phyloP scores from a whole-genome alignment of 2,797 vertebrate genomes.

The Poecilia velifera region DNA sequence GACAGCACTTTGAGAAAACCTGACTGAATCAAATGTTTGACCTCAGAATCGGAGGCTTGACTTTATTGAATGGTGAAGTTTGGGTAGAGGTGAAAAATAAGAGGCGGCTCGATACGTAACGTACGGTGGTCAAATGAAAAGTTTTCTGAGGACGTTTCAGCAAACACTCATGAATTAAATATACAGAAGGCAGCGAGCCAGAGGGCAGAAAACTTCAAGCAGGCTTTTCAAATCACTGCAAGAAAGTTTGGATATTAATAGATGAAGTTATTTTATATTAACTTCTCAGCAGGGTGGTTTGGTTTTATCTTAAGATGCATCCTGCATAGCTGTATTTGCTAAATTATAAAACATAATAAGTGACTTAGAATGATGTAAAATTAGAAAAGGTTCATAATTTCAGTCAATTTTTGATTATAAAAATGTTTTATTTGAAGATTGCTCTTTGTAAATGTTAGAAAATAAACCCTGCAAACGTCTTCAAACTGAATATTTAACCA shows the following conservation, averaged over 20 bases:
- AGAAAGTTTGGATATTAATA: not conserved
- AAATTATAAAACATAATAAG: not conserved
- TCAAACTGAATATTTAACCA: not conserved
- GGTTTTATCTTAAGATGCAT: not conserved
- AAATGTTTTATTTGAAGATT: not conserved
- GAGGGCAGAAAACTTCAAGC: not conserved
- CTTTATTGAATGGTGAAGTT: constrained; percentile 20
- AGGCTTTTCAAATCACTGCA: not conserved
- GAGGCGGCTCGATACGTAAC: constrained; percentile 32
- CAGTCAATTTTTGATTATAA: not conserved
- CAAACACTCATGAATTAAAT: constrained; percentile 29
- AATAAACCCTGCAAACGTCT: not conserved
- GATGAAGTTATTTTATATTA: not conserved
- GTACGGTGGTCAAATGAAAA: constrained; percentile 12
- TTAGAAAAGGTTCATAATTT: not conserved
- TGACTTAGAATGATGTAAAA: not conserved
- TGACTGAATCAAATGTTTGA: not conserved
- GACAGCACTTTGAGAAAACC: not conserved
- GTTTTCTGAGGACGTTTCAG: constrained; percentile 2
- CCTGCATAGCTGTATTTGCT: not conserved
- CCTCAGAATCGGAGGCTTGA: not conserved
- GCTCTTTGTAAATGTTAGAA: not conserved
- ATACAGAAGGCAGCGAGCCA: not conserved
- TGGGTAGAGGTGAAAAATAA: constrained; percentile 18
- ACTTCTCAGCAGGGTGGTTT: not conserved